These are phyloP conservation scores for Thamnophis elegans DNA, from an alignment of 2,797 vertebrate species.

Conservation along the genomic window DNA sequence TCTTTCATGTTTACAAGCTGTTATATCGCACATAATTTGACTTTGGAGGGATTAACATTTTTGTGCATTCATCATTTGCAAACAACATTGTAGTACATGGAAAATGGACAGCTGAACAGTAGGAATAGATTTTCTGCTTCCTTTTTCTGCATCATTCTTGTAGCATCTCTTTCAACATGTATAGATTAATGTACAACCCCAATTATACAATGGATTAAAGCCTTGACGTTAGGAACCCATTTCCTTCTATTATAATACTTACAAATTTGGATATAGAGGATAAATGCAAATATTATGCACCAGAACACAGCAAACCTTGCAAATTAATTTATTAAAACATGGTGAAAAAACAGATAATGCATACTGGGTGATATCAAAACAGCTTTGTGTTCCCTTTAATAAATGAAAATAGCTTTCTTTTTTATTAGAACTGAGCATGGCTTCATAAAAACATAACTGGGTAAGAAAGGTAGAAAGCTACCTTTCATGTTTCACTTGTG, in stretches of 20 bases:
- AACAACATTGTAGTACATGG: not conserved
- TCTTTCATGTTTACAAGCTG: not conserved
- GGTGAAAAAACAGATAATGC: too few relatives aligned
- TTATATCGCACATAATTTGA: not conserved
- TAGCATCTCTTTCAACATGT: not conserved
- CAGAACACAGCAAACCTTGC: not conserved
- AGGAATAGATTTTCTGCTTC: not conserved
- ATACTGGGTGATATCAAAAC: not conserved
- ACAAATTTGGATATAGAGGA: not conserved
- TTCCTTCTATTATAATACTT: not conserved
- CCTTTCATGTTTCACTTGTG: not conserved
- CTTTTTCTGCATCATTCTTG: not conserved
- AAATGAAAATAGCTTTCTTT: not conserved
- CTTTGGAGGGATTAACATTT: not conserved
- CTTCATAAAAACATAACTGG: not conserved
- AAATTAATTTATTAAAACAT: not conserved
- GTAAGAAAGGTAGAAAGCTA: not conserved
- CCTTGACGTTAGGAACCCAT: not conserved
- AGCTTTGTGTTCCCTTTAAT: not conserved
- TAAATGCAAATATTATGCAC: not conserved
- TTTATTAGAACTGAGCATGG: not conserved
- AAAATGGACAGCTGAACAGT: not conserved
- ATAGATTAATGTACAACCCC: not conserved
- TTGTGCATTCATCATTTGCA: not conserved
- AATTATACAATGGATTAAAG: not conserved